Conservation (phyloP, 2,888 invertebrate species). For the Meloe dianella region DNA sequence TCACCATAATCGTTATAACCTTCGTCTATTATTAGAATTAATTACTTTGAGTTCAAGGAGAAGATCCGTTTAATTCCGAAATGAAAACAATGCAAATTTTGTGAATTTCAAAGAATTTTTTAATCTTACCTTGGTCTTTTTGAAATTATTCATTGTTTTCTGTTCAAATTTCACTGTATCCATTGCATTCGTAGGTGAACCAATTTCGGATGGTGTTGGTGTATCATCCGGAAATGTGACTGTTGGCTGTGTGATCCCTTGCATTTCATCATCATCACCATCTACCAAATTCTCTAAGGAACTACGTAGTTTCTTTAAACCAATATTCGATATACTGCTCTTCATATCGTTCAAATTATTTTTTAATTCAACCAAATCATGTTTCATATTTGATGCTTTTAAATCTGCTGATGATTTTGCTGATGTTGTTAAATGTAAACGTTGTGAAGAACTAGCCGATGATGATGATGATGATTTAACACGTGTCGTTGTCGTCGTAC, state of each 20-base stretch:
- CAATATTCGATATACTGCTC: conserved; percentile 62
- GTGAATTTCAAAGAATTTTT: background rate
- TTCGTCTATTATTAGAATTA: background rate
- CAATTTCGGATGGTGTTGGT: conserved; percentile 65
- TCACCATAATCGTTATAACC: background rate
- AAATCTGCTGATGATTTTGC: conserved; percentile 68
- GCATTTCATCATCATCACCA: conserved; percentile 60
- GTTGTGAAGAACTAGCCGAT: conserved; percentile 53
- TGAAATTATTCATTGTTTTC: conserved; percentile 80
- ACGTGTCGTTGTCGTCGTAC: conserved; percentile 65
- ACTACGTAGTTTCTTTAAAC: conserved; percentile 63
- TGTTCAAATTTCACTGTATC: conserved; percentile 84
- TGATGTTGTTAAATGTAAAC: conserved; percentile 56
- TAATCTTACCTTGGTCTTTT: conserved; percentile 69
- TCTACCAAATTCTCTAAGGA: conserved; percentile 83
- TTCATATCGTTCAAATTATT: conserved; percentile 89
- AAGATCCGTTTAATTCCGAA: background rate
- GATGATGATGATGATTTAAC: conserved; percentile 64
- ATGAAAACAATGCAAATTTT: no score
- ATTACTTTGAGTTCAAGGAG: background rate
- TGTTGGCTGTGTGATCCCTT: conserved; percentile 66
- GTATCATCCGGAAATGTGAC: conserved; percentile 86
- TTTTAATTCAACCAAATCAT: conserved; percentile 78
- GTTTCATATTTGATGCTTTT: conserved; percentile 83
- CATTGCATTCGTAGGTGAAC: conserved; percentile 55